Evolutionary conservation across 1,140 invertebrate species (phyloP).

Genomic region (Ditylenchus dipsaci): DNA sequence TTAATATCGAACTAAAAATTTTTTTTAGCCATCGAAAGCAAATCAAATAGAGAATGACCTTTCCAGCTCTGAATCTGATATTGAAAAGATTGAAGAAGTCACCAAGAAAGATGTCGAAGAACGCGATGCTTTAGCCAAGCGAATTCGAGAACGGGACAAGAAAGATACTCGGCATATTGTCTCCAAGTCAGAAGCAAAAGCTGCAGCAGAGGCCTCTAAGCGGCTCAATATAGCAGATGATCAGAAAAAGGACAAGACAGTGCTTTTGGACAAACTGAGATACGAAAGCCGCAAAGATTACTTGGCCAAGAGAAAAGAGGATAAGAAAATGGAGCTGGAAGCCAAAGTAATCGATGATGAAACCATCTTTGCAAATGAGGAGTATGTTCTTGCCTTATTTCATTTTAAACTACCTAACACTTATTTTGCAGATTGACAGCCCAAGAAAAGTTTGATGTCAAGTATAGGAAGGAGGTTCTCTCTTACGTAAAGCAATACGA

Average conservation of each 20-base stretch:
- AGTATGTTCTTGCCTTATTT: slow-evolving; percentile 62
- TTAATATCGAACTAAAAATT: too few relatives aligned
- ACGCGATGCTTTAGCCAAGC: slow-evolving; percentile 84
- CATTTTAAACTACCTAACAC: neutral
- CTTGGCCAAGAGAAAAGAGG: slow-evolving; percentile 86
- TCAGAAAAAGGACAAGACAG: slow-evolving; percentile 13
- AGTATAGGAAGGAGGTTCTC: slow-evolving; percentile 85
- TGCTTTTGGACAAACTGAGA: slow-evolving; percentile 66
- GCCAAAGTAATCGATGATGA: slow-evolving; percentile 92
- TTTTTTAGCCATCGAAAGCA: too few relatives aligned
- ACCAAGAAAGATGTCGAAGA: slow-evolving; percentile 77
- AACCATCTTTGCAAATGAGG: slow-evolving; percentile 80
- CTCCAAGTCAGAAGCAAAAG: slow-evolving; percentile 68
- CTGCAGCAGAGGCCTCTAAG: slow-evolving; percentile 85
- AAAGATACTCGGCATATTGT: slow-evolving; percentile 66
- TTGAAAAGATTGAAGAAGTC: slow-evolving; percentile 61
- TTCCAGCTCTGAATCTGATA: slow-evolving; percentile 44
- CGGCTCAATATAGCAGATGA: slow-evolving; percentile 70
- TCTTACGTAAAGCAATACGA: slow-evolving; percentile 90
- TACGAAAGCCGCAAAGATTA: slow-evolving; percentile 80
- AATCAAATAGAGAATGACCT: too few relatives aligned
- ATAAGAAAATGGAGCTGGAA: slow-evolving; percentile 92
- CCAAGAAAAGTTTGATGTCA: slow-evolving; percentile 74
- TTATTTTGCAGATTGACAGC: slow-evolving; percentile 69
- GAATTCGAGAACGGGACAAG: slow-evolving; percentile 84